These are phyloP conservation scores for Nannospalax galili DNA, from an alignment of 2,113 vertebrate species.

Conservation along the genomic window DNA sequence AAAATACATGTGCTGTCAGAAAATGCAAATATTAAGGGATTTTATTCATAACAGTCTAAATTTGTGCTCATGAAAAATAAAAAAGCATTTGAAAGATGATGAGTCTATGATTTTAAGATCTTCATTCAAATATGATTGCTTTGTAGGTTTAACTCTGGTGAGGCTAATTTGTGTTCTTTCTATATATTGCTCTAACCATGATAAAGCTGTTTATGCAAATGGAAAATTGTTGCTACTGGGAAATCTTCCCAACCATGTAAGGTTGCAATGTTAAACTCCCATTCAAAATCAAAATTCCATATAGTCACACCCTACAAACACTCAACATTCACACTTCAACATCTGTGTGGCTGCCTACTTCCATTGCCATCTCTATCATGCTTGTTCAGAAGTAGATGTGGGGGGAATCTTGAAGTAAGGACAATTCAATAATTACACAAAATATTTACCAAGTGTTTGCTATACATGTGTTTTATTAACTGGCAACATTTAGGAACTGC, in stretches of 20 bases:
- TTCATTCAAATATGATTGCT: slow-evolving; percentile 71
- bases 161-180: slow-evolving; percentile 71
- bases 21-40: slow-evolving; percentile 29
- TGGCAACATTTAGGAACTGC: neutral
- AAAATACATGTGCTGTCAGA: neutral
- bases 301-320: slow-evolving; percentile 46
- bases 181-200: slow-evolving; percentile 55
- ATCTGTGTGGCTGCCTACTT: slow-evolving; percentile 37
- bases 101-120: slow-evolving; percentile 67
- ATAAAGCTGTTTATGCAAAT: slow-evolving; percentile 66
- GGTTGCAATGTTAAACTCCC: slow-evolving; percentile 39
- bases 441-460: slow-evolving; percentile 56
- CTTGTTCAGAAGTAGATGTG: neutral
- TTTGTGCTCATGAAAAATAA: slow-evolving; percentile 72
- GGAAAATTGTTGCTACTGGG: slow-evolving; percentile 44
- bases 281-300: slow-evolving; percentile 56
- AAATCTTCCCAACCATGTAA: slow-evolving; percentile 46
- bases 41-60: slow-evolving; percentile 73
- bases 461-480: neutral
- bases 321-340: slow-evolving; percentile 57
- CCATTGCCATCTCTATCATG: neutral
- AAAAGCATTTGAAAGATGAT: slow-evolving; percentile 68
- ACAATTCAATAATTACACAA: slow-evolving; percentile 7
- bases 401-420: neutral
- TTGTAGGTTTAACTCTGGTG: slow-evolving; percentile 72